These are phyloP conservation scores for Trichonephila inaurata DNA, from an alignment of 1,140 invertebrate genomes.

Conservation along the genomic window DNA sequence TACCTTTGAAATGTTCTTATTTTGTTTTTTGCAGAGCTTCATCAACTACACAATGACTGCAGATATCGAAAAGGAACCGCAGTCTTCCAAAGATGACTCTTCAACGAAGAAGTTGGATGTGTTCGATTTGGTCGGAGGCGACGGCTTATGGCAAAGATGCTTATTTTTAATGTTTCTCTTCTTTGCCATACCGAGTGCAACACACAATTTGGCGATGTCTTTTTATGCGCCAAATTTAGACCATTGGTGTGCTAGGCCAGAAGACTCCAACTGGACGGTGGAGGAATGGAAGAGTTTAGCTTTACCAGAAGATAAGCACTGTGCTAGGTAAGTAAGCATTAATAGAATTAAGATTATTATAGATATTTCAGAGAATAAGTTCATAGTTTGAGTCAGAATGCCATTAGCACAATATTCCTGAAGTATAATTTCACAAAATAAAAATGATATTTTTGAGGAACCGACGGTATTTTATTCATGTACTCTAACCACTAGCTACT, in stretches of 20 bases:
- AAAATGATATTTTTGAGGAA: too few relatives aligned
- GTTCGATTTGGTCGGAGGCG: constrained; percentile 46
- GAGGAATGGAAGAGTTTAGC: constrained; percentile 46
- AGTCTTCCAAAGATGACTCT: not conserved
- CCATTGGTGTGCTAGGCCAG: constrained; percentile 66
- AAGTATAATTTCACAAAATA: too few relatives aligned
- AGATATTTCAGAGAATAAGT: too few relatives aligned
- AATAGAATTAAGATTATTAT: too few relatives aligned
- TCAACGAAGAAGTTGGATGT: constrained; percentile 13
- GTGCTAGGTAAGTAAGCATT: constrained; percentile 12
- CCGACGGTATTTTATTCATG: too few relatives aligned
- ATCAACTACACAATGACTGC: constrained; percentile 22
- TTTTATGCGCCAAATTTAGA: constrained; percentile 70
- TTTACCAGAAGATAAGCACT: constrained; percentile 26
- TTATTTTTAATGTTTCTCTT: constrained; percentile 60
- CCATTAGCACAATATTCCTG: too few relatives aligned
- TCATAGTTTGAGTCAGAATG: too few relatives aligned
- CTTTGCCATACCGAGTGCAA: constrained; percentile 42
- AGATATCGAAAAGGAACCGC: constrained; percentile 58
- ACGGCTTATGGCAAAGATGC: constrained; percentile 53
- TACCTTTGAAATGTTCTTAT: not conserved
- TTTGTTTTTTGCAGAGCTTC: not conserved
- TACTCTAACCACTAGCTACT: too few relatives aligned
- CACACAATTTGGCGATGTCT: constrained; percentile 64
- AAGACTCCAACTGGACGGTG: constrained; percentile 31